phyloP scores from a whole-genome alignment of 92 coral and sea anemone species.

The Galaxea fascicularis region DNA sequence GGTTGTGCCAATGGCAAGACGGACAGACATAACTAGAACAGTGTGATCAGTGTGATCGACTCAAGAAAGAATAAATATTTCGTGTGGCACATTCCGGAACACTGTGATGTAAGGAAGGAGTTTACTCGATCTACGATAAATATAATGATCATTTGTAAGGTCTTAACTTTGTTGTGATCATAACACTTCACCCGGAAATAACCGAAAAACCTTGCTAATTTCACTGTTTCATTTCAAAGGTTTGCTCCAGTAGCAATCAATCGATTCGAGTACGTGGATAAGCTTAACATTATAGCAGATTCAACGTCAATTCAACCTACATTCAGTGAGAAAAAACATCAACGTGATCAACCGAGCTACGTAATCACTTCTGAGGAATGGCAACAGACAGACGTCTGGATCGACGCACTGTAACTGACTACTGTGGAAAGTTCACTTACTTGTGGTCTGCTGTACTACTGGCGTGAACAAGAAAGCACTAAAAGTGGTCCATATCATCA shows the following conservation, averaged over 20 bases:
- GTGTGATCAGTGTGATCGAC: too few species aligned
- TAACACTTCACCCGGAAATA: conserved; percentile 21
- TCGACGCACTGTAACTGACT: background rate
- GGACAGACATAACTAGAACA: too few species aligned
- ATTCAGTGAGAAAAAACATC: background rate
- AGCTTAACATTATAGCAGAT: background rate
- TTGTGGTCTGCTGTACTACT: background rate
- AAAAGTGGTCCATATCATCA: conserved; percentile 4
- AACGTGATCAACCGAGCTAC: background rate
- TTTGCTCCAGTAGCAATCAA: background rate
- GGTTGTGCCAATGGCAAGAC: too few species aligned
- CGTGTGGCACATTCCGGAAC: too few species aligned
- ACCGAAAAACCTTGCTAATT: background rate
- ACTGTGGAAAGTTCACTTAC: background rate
- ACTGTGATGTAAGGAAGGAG: too few species aligned
- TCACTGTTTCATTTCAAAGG: background rate
- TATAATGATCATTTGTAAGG: too few species aligned
- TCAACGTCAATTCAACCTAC: background rate
- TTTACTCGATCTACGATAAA: too few species aligned
- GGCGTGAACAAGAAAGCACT: background rate
- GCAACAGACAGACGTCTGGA: background rate
- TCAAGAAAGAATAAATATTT: too few species aligned
- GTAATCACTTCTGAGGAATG: too few species aligned
- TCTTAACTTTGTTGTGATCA: background rate
- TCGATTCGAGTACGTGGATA: background rate